Base-by-base conservation (phyloP, 2,888 invertebrate genomes). In the Danaus chrysippus region DNA sequence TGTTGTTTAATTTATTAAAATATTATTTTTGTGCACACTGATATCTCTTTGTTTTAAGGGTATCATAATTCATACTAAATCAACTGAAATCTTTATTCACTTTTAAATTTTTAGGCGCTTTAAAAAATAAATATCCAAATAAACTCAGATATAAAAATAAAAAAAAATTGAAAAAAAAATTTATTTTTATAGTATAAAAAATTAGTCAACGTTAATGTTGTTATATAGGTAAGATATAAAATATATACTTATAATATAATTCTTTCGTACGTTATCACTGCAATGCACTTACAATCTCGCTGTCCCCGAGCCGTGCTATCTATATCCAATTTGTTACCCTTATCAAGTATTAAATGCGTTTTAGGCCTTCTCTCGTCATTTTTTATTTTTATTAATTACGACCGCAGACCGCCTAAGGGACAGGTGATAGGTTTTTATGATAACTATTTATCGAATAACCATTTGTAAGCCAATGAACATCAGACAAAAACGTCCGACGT, bases 301-400 rank as follows among this genome's bases (percentile, higher is more conserved):
- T 86, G 87, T 88, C 88, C 83, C 82, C 79, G 78, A 81, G 77
- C 72, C 77, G 77, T 84, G 82, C 87, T 90, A 91, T 91, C 91
- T 90, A 83, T 86, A 89, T 90, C 84, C 90, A 91, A 90, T 90
- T 90, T 91, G 91, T 91, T 90, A 90, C 87, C 89, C 86, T 88
- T 90, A 91, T 90, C 91, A 86, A 83, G 86, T 84, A 89, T 91
- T 91, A 89, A 91, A 91, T 90, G 90, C 87, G 84, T 91, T 89
- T 89, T 88, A 88, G 83, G 79, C 79, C 82, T 82, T 83, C 81
- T 76, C 76, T 80, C 75, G 79, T 73, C 76, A 80, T 74, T 76
- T 79, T 83, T 84, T 83, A 82, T 83, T 84, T 84, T 87, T 87
- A 87, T 87, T 88, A 89, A 89, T 87, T 86, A 87, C 82, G 75